Evolutionary conservation across 2,113 vertebrate genomes (phyloP).

Genomic region (Miniopterus natalensis): DNA sequence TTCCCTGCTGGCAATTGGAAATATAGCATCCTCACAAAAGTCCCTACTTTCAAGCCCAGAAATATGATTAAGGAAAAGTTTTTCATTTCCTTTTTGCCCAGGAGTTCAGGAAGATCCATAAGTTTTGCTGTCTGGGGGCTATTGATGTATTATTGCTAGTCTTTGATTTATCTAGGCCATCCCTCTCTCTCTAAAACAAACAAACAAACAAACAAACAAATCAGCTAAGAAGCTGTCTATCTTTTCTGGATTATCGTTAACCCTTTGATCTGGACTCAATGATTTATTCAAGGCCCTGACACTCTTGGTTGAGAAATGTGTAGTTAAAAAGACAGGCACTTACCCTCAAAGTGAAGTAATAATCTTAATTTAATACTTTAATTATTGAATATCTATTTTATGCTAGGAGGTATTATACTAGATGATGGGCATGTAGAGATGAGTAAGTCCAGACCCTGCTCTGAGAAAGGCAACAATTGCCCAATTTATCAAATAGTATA

Average conservation of each 20-base stretch:
- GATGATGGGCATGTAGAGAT: background rate
- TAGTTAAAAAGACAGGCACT: slow-evolving; percentile 40
- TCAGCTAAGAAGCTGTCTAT: slow-evolving; percentile 22
- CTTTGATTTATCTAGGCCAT: slow-evolving; percentile 65
- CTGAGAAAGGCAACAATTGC: background rate
- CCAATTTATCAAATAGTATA: background rate
- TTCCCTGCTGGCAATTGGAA: background rate
- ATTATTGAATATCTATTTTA: background rate
- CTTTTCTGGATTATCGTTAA: slow-evolving; percentile 64
- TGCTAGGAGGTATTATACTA: background rate
- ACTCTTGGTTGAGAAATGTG: slow-evolving; percentile 8
- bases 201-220: slow-evolving; percentile 14
- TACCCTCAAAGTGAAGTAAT: slow-evolving; percentile 6
- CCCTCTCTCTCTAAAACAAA: slow-evolving; percentile 9
- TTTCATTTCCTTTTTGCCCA: slow-evolving; percentile 44
- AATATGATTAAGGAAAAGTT: slow-evolving; percentile 36
- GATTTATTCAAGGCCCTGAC: slow-evolving; percentile 45
- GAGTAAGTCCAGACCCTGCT: background rate
- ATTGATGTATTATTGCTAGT: slow-evolving; percentile 9
- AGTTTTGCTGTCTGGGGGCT: slow-evolving; percentile 1
- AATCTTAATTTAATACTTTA: slow-evolving; percentile 7
- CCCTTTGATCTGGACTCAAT: slow-evolving; percentile 38
- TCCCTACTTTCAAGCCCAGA: slow-evolving; percentile 9
- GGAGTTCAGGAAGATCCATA: background rate
- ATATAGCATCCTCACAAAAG: background rate